Evolutionary conservation across 2,113 vertebrate species (phyloP), one percentile per base, ranked within the genome.

Genomic region (Microtus montanus): DNA sequence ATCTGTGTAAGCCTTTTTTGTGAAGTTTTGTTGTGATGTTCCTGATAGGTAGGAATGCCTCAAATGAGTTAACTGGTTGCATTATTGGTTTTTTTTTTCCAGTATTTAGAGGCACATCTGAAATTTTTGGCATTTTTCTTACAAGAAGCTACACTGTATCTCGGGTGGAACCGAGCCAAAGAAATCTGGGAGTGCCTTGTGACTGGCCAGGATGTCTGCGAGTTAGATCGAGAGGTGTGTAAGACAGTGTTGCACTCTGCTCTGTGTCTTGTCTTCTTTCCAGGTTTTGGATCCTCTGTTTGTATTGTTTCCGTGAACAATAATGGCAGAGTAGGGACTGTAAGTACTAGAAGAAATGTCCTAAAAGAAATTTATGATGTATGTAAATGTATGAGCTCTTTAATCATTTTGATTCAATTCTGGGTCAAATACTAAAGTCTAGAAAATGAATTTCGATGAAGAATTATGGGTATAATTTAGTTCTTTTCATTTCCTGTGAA

Each of bases 101-200:
- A 99, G 99, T 99, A 99, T 98, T 99, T 99, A 98, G 99, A 99
- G 97, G 98, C 99, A 92, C 99, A 99, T 98, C 98, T 99, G 97
- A 99, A 99, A 98, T 99, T 99, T 98, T 98, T 99, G 98, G 99
- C 99, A 11, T 99, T 99, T 98, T 99, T 99, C 98, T 99, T 99
- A 87, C 99, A 99, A 99, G 99, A 99, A 98, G 99, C 99, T 96
- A 99, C 99, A 85, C 98, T 99, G 35, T 99, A 99, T 98, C 98
- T 99, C 96, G 99, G 99, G 90, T 99, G 99, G 99, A 99, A 99
- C 98, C 98, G 99, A 94, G 99, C 99, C 97, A 99, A 99, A 95
- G 99, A 99, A 98, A 99, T 99, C 94, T 99, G 99, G 99, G 99
- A 99, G 96, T 99, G 99, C 96, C 99, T 99, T 91, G 99, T 99